Evolutionary conservation across 2,797 vertebrate genomes (phyloP), one percentile per base, ranked within the genome.

Genomic region (Thripadectes ignobilis): DNA sequence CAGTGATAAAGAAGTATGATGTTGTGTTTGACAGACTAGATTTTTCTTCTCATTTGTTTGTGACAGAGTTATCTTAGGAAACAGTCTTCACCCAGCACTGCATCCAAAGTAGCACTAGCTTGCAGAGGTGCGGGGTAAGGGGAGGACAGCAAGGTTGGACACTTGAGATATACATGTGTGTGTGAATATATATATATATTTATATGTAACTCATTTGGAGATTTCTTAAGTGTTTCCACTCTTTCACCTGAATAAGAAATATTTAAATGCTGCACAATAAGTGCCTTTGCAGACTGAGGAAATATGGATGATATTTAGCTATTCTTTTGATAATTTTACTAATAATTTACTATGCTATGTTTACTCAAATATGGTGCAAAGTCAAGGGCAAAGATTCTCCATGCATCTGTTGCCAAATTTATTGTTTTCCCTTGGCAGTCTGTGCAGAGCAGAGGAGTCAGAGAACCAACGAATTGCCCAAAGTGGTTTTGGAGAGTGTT

Each of bases 11-110:
- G 89, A 76, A 26, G 41, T 83, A 77, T 11, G 22, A 51, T 26
- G 83, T 39, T 34, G 39, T 54, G n/a, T 72, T 93, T 95, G 78
- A 84, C 51, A 69, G 69, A 59, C 39, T 29, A 24, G 36, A 73
- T 92, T 96, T 89, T 74, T 94, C 76, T 93, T 93, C 87, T 92
- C 41, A 12, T 73, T 79, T 71, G 30, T 85, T 89, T 48, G 19
- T 83, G 84, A 49, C 45, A 21, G 52, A 83, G 32, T 81, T 73
- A 52, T 41, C 71, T 39, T 22, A 12, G 57, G 75, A 57, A 63
- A 78, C 7, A 19, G 52, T 52, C 14, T 73, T 92, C 4, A 2
- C 27, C 49, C 38, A 54, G 4, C 2, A 1, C 26, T 54, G 36
- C 49, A 48, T 59, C 63, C 36, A 32, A 58, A 77, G 12, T 5